Percentiles rank a stretch among this genome's conserved stretches.
Conservation (phyloP, 2,113 vertebrate genomes). For the Callithrix jacchus region DNA sequence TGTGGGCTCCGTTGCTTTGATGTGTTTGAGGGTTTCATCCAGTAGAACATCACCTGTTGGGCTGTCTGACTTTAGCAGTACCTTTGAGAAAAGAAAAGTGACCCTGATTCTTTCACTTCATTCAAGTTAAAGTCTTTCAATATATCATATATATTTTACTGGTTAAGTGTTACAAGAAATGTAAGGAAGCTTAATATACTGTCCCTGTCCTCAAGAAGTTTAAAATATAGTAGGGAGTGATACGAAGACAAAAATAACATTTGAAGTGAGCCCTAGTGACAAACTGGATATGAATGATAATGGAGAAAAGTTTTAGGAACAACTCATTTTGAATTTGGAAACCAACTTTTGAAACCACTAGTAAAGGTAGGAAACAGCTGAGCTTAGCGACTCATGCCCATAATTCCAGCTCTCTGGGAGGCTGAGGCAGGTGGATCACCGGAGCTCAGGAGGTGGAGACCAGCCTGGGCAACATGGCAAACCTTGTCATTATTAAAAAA, state of each 20-base stretch:
- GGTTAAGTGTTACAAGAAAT: neutral
- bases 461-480: too few relatives aligned
- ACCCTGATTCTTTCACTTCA: neutral
- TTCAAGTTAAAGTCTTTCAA: slow-evolving; percentile 39
- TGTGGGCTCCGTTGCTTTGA: slow-evolving; percentile 85
- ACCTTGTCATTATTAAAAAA: too few relatives aligned
- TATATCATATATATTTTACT: neutral
- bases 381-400: too few relatives aligned
- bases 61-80: slow-evolving; percentile 85
- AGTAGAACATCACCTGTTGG: slow-evolving; percentile 88
- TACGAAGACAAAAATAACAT: slow-evolving; percentile 14
- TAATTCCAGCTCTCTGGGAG: too few relatives aligned
- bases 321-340: slow-evolving; percentile 9
- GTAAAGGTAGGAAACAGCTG: neutral
- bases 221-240: neutral
- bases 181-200: neutral
- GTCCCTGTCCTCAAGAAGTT: slow-evolving; percentile 2
- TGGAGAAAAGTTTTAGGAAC: neutral
- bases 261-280: neutral
- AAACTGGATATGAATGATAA: neutral
- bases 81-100: slow-evolving; percentile 79
- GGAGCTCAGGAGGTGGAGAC: too few relatives aligned
- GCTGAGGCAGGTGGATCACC: too few relatives aligned
- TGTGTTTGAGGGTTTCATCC: slow-evolving; percentile 90
- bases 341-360: slow-evolving; percentile 18